Evolutionary conservation across 2,797 vertebrate species (phyloP).

Genomic region (Diplodus puntazzo): DNA sequence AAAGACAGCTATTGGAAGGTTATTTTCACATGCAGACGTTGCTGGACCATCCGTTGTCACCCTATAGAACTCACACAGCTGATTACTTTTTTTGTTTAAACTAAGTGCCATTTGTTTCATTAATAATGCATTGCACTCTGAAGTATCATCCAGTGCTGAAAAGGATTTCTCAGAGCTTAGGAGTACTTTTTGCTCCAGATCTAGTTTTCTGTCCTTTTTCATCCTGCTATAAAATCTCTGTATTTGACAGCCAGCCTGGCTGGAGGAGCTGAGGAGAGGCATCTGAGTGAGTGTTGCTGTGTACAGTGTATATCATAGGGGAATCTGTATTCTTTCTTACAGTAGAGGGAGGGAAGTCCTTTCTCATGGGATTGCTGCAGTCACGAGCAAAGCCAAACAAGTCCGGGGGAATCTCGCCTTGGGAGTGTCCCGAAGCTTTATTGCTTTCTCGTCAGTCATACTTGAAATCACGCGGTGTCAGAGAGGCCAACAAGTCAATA

Average conservation of each 20-base stretch:
- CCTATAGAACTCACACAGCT: neutral
- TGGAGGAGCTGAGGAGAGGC: neutral
- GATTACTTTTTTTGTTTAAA: neutral
- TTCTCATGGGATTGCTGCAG: conserved; percentile 11
- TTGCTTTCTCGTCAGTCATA: conserved; percentile 34
- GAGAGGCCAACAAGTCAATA: conserved; percentile 21
- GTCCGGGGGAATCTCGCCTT: conserved; percentile 19
- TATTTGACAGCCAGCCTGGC: neutral
- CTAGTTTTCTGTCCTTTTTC: neutral
- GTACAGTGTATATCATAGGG: neutral
- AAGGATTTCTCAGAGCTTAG: neutral
- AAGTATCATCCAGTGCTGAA: neutral
- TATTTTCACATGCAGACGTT: neutral
- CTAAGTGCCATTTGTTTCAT: neutral
- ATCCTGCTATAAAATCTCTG: neutral
- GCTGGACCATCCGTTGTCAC: neutral
- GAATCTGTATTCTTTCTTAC: conserved; percentile 20
- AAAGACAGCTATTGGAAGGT: neutral
- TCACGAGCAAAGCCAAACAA: conserved; percentile 31
- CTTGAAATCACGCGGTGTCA: conserved; percentile 25
- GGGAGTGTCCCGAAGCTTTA: conserved; percentile 42
- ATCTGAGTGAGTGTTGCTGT: neutral
- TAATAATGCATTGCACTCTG: neutral
- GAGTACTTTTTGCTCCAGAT: neutral
- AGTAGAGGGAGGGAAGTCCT: neutral